Evolutionary conservation across 1,140 invertebrate species (phyloP).

Genomic region (Sesamia nonagrioides): DNA sequence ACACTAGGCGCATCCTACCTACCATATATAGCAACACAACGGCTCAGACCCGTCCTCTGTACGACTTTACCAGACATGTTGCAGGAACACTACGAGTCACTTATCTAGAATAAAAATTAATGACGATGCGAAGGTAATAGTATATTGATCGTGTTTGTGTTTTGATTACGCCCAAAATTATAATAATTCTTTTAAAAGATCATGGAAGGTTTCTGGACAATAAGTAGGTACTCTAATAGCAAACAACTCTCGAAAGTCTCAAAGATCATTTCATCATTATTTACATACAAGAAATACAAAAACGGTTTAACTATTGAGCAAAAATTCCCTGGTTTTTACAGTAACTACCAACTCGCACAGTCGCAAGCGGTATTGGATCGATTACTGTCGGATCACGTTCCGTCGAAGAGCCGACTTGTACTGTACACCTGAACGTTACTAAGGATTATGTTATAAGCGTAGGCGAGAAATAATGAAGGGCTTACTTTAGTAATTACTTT

Average conservation of each 20-base stretch:
- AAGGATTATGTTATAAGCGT: conserved; percentile 10
- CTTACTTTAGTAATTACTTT: not conserved
- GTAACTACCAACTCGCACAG: not conserved
- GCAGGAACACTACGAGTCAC: too few species aligned
- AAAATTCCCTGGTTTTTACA: not conserved
- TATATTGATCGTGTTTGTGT: too few species aligned
- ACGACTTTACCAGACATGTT: too few species aligned
- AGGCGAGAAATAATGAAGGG: not conserved
- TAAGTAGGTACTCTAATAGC: too few species aligned
- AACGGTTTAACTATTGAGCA: not conserved
- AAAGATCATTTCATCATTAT: not conserved
- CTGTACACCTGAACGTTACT: conserved; percentile 46
- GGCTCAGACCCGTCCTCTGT: too few species aligned
- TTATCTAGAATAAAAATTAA: too few species aligned
- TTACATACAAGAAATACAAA: not conserved
- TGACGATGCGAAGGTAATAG: too few species aligned
- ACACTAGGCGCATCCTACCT: too few species aligned
- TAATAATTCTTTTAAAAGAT: too few species aligned
- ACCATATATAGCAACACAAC: too few species aligned
- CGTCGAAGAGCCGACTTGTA: conserved; percentile 34
- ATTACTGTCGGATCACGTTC: conserved; percentile 50
- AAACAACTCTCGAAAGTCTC: not conserved
- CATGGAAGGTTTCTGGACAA: too few species aligned
- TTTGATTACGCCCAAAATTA: too few species aligned
- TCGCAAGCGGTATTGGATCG: conserved; percentile 41